Conservation (phyloP, 2,113 vertebrate species). For the Cyprinus carpio region DNA sequence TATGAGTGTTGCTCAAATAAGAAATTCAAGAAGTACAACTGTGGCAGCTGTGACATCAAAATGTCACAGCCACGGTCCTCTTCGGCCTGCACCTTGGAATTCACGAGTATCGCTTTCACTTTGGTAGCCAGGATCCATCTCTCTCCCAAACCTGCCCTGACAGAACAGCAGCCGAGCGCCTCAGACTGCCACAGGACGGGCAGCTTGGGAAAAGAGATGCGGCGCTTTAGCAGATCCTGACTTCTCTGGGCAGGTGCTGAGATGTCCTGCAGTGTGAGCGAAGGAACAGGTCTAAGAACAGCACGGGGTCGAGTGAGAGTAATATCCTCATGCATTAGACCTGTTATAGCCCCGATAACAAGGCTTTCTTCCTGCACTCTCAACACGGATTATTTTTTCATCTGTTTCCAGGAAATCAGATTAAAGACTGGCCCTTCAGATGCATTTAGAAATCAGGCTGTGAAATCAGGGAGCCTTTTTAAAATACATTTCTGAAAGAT, state of each 20-base stretch:
- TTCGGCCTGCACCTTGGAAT: constrained; percentile 62
- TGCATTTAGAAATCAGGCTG: background rate
- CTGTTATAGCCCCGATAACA: background rate
- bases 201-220: constrained; percentile 25
- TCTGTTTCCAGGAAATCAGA: background rate
- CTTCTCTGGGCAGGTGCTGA: constrained; percentile 23
- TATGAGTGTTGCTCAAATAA: constrained; percentile 69
- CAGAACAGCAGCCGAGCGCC: constrained; percentile 51
- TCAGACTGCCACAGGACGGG: constrained; percentile 21
- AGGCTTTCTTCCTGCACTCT: background rate
- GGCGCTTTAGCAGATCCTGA: constrained; percentile 50
- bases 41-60: constrained; percentile 76
- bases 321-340: constrained; percentile 36
- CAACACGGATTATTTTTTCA: background rate
- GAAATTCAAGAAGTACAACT: constrained; percentile 76
- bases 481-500: background rate
- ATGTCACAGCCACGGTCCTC: constrained; percentile 59
- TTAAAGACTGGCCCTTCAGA: background rate
- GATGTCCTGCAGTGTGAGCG: background rate
- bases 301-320: constrained; percentile 23
- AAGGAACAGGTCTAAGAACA: constrained; percentile 17
- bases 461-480: background rate
- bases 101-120: constrained; percentile 72
- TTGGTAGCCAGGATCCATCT: constrained; percentile 59
- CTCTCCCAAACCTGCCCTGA: constrained; percentile 59